A percentile compares a stretch with the other conserved stretches of the same genome.
phyloP scores from a whole-genome alignment of 2,797 vertebrate genomes.

The Coluber constrictor region DNA sequence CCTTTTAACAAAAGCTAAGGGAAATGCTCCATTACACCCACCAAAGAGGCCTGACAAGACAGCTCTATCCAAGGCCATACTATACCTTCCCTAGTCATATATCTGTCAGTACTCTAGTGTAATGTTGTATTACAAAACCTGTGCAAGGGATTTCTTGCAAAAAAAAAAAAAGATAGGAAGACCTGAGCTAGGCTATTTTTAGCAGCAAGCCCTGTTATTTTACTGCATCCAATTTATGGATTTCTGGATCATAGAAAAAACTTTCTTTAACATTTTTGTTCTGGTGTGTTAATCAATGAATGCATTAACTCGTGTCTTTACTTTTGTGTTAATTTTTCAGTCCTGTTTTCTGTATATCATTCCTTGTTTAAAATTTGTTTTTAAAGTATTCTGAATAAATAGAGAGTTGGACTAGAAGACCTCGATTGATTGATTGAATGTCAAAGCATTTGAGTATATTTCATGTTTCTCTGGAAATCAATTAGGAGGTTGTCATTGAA shows the following conservation, averaged over 20 bases:
- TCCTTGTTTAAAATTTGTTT: not conserved
- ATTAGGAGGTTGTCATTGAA: not conserved
- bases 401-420: not conserved
- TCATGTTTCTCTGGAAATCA: not conserved
- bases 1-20: not conserved
- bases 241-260: not conserved
- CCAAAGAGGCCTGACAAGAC: not conserved
- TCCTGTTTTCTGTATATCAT: not conserved
- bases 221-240: not conserved
- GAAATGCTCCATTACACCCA: not conserved
- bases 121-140: not conserved
- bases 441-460: not conserved
- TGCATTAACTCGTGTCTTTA: not conserved
- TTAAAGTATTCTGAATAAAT: not conserved
- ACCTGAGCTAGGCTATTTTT: not conserved
- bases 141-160: not conserved
- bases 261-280: fast-evolving
- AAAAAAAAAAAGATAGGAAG: not conserved
- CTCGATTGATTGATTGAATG: not conserved
- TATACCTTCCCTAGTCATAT: not conserved
- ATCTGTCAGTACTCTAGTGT: not conserved
- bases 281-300: not conserved
- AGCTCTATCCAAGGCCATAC: not conserved
- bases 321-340: not conserved
- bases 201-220: conserved; percentile 22